Evolutionary conservation across 2,888 invertebrate species (phyloP).

Genomic region (Tigriopus californicus): DNA sequence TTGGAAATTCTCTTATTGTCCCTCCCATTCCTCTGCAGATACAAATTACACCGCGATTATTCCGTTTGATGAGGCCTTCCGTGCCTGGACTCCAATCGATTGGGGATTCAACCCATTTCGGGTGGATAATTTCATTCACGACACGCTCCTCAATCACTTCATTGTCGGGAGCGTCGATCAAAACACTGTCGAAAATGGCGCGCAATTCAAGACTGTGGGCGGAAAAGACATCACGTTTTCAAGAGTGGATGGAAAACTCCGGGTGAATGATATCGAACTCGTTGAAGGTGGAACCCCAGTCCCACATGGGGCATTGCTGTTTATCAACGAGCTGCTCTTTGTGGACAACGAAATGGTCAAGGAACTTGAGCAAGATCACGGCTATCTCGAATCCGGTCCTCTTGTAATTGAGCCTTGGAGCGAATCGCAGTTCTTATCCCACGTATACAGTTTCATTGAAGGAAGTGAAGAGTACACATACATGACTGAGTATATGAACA

Average conservation of each 20-base stretch:
- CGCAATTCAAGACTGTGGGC: background rate
- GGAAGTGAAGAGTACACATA: background rate
- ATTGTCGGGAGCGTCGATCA: conserved; percentile 30
- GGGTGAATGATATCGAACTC: background rate
- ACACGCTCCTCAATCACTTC: conserved; percentile 19
- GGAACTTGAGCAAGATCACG: background rate
- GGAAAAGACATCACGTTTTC: background rate
- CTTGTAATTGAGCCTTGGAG: background rate
- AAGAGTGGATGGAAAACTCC: background rate
- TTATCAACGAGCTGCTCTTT: background rate
- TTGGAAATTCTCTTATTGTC: no score
- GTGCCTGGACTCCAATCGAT: conserved; percentile 46
- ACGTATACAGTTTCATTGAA: background rate
- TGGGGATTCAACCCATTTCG: conserved; percentile 50
- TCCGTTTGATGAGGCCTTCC: conserved; percentile 44
- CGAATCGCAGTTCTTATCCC: background rate
- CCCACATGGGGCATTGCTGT: background rate
- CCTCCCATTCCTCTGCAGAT: conserved; percentile 25
- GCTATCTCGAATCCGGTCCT: background rate
- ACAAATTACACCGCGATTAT: conserved; percentile 42
- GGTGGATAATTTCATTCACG: conserved; percentile 27
- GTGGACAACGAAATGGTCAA: background rate
- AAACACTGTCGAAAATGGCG: conserved; percentile 12
- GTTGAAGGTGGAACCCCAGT: no score
- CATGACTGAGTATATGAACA: background rate